Evolutionary conservation across 1,140 invertebrate genomes (phyloP), one percentile per base, ranked within the genome.

Genomic region (Cotesia typhae): DNA sequence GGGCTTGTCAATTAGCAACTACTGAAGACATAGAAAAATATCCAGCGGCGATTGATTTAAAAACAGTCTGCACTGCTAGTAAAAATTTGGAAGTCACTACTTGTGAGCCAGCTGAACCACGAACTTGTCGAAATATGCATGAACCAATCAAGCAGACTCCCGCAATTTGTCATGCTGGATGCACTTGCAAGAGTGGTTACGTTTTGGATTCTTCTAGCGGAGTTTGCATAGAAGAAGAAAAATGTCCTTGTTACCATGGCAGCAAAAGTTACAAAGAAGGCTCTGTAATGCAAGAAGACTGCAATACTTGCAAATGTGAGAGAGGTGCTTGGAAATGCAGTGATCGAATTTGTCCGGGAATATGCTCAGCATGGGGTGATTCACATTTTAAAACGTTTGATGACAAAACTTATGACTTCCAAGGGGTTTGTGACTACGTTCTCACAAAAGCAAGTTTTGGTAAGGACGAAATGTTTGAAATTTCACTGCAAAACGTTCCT

Each of bases 361-460:
- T 92, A 14, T 96, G 95, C 82, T 89, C 90, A 14, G 90, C 92
- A 4, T 96, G 94, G 94, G 94, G 95, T 4, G 94, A 95, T 78
- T 95, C 94, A 0, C 95, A 97, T 83, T 94, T 94, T 80, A 92
- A 91, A 75, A 95, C 94, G 0, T 97, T 95, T 80, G 96, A 97
- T 85, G 93, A 92, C 0, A 90, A 89, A n/a, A 86, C 90, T 5
- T 97, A 90, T 81, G 93, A 96, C 80, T 97, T 96, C 84, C 94
- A 96, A 83, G 94, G 95, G 38, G 89, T 92, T 59, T 98, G 96
- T 81, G 92, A 94, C 71, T 97, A 97, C 79, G 88, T 96, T 10
- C 84, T 97, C 5, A 91, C 92, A 1, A 95, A 95, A 83, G 93
- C 93, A 12, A 84, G 77, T 1, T 78, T 90, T 55, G 88, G 83